Evolutionary conservation across 2,113 vertebrate species (phyloP).

Genomic region (Xiphophorus hellerii): DNA sequence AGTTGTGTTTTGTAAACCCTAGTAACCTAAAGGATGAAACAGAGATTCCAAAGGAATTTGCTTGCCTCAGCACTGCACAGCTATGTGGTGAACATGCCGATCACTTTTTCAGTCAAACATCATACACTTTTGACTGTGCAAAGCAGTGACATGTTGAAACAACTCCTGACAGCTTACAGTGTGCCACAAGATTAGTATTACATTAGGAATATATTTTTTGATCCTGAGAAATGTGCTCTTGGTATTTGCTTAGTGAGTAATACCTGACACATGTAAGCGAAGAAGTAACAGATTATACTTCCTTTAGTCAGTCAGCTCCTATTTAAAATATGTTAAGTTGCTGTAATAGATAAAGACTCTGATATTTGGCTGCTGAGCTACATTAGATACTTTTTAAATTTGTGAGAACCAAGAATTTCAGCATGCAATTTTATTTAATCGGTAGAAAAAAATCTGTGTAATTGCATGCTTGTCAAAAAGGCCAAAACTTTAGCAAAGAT

Average conservation of each 20-base stretch:
- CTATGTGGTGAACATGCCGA: constrained; percentile 51
- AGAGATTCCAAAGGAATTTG: constrained; percentile 70
- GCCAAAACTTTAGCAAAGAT: background rate
- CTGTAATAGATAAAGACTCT: background rate
- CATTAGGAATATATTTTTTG: background rate
- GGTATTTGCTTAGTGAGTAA: background rate
- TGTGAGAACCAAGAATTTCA: background rate
- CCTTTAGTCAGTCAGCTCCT: background rate
- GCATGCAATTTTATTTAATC: background rate
- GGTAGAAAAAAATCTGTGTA: background rate
- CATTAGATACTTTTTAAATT: too few species aligned
- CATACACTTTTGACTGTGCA: constrained; percentile 45
- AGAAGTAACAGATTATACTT: background rate
- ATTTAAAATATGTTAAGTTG: background rate
- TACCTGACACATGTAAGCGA: constrained; percentile 7
- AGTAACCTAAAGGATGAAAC: constrained; percentile 61
- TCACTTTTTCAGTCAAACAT: constrained; percentile 49
- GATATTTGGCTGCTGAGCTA: background rate
- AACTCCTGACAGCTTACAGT: too few species aligned
- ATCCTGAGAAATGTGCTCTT: background rate
- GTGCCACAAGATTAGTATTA: background rate
- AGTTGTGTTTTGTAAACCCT: constrained; percentile 57
- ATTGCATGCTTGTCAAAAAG: background rate
- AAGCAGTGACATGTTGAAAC: too few species aligned
- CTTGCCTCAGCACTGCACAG: constrained; percentile 57